Conservation (phyloP, 1,140 invertebrate species). For the Drosophila bocqueti region DNA sequence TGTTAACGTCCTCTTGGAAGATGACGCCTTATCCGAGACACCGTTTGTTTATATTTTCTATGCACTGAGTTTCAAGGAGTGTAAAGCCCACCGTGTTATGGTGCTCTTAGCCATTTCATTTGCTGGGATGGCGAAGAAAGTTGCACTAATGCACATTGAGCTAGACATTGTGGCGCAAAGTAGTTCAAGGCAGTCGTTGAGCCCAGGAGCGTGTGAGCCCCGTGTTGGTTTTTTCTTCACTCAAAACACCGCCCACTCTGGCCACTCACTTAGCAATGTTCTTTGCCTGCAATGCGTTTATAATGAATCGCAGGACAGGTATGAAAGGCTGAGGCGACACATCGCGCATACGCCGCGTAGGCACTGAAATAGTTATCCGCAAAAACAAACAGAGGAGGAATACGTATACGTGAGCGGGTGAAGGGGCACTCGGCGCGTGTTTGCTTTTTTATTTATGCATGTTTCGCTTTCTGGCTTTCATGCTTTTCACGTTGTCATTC, state of each 20-base stretch:
- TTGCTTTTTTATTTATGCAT: constrained; percentile 45
- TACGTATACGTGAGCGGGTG: neutral
- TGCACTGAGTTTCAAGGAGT: neutral
- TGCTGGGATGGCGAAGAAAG: constrained; percentile 7
- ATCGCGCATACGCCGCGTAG: constrained; percentile 55
- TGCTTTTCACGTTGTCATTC: constrained; percentile 40
- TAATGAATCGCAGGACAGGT: constrained; percentile 41
- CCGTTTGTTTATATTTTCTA: neutral
- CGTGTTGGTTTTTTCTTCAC: constrained; percentile 13
- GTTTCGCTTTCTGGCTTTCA: constrained; percentile 29
- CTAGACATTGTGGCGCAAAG: constrained; percentile 51
- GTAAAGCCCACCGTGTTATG: neutral
- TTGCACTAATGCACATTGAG: constrained; percentile 35
- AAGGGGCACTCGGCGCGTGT: constrained; percentile 22
- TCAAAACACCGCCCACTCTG: constrained; percentile 6
- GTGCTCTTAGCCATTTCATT: constrained; percentile 3
- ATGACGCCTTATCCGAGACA: neutral
- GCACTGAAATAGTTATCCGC: constrained; percentile 21
- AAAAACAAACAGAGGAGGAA: constrained; percentile 11
- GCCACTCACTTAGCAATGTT: constrained; percentile 42
- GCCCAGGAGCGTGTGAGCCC: constrained; percentile 7
- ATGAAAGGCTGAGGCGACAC: constrained; percentile 21
- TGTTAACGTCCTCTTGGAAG: neutral
- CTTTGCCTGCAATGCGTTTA: constrained; percentile 40
- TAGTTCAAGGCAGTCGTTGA: constrained; percentile 51